A percentile compares a stretch with the other conserved stretches of the same genome.
phyloP scores from a whole-genome alignment of 2,888 invertebrate species.

The Philereme vetulata region DNA sequence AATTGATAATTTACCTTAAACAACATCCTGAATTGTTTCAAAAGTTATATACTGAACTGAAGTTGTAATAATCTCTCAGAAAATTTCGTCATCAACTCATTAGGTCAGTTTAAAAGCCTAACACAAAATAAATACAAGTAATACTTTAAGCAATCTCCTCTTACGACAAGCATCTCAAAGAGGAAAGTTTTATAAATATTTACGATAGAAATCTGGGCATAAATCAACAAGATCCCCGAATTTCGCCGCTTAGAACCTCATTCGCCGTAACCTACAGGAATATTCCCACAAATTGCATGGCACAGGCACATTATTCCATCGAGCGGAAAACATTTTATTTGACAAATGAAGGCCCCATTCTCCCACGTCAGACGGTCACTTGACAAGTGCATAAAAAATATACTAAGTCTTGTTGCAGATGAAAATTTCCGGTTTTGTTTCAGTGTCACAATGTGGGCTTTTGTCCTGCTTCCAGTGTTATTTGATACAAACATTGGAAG shows the following conservation, averaged over 20 bases:
- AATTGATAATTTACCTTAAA: too few species aligned
- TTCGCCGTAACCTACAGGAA: constrained; percentile 20
- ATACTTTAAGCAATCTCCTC: not conserved
- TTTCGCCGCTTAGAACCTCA: constrained; percentile 13
- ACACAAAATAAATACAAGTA: not conserved
- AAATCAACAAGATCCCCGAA: constrained; percentile 13
- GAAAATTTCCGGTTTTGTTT: not conserved
- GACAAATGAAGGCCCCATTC: constrained; percentile 31
- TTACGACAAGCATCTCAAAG: not conserved
- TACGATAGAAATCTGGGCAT: constrained; percentile 9
- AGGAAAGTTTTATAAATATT: constrained; percentile 10
- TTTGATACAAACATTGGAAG: too few species aligned
- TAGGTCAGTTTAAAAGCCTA: not conserved
- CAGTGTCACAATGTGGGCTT: not conserved
- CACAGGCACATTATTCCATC: constrained; percentile 29
- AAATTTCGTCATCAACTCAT: not conserved
- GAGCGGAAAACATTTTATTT: constrained; percentile 23
- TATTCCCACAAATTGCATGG: constrained; percentile 28
- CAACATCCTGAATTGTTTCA: too few species aligned
- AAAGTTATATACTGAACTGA: too few species aligned
- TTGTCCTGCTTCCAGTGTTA: not conserved
- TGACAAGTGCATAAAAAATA: constrained; percentile 15
- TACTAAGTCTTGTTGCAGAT: constrained; percentile 5
- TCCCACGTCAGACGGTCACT: constrained; percentile 16
- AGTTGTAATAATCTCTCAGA: too few species aligned